Base-by-base conservation (phyloP, 2,797 vertebrate species). In the Periophthalmus magnuspinnatus region DNA sequence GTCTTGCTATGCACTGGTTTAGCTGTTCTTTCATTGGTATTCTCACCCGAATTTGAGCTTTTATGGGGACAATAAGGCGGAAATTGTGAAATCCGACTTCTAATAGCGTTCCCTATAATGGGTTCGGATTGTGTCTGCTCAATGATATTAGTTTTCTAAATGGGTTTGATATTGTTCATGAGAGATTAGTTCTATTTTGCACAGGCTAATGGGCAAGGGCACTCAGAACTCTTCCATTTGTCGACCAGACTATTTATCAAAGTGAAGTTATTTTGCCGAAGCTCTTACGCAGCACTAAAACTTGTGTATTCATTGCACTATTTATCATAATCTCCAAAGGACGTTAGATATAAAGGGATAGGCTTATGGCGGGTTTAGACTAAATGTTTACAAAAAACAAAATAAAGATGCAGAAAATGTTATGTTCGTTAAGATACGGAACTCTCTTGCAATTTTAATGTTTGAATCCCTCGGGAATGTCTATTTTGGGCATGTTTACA, bases 241-340 rank as follows among this genome's bases (percentile, higher is more conserved):
- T 86, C 78, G 61, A 38, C 38, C 32, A 75, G 74, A 68, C 52
- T 1, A 77, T 84, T 54, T 69, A 82, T 88, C 83, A 82, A 72
- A 71, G 73, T 62, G 66, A 65, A 67, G 19, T 85, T 83, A 34
- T 59, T 66, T 81, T 84, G 64, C 38, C 71, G 65, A 79, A 81
- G 60, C 68, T 62, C 84, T 86, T 73, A 79, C 85, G 38, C 81
- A 76, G 79, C 84, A 85, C 69, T 81, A 77, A 82, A 84, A 77
- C 59, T 68, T 69, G 59, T 84, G 64, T 34, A 80, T 80, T 77
- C 77, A 79, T 65, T 3, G 62, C 63, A 75, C 75, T 76, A 79
- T 82, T 86, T 82, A 77, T 65, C 63, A 65, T 84, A 84, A 83
- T 79, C 36, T 74, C 57, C 63, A 19, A 32, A 33, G 24, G 47